These are phyloP conservation scores for Andrena trimmerana DNA, from an alignment of 2,888 invertebrate species.

Conservation along the genomic window DNA sequence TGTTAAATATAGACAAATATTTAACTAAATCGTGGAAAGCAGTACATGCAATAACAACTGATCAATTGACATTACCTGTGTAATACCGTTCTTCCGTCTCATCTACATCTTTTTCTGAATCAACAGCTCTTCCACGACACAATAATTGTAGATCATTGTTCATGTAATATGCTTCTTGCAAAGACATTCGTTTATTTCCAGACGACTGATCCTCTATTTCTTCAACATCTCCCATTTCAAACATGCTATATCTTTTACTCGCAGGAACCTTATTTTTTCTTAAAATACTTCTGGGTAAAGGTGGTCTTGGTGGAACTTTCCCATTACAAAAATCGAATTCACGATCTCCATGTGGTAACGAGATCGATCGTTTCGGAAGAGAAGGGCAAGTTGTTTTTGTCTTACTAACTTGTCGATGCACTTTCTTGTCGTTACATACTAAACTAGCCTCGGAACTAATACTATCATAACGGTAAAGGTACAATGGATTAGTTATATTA, in stretches of 20 bases:
- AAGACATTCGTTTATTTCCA: constrained; percentile 90
- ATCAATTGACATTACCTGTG: constrained; percentile 66
- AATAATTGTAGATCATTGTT: constrained; percentile 83
- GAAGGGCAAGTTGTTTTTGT: constrained; percentile 83
- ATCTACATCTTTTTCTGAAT: constrained; percentile 84
- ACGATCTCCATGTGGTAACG: constrained; percentile 86
- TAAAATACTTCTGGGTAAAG: constrained; percentile 90
- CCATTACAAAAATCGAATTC: constrained; percentile 82
- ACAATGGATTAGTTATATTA: constrained; percentile 87
- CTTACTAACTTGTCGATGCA: constrained; percentile 69
- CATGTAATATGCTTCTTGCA: constrained; percentile 91
- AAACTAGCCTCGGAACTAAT: constrained; percentile 91
- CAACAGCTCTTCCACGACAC: constrained; percentile 76
- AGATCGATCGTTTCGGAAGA: constrained; percentile 90
- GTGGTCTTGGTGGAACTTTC: constrained; percentile 89
- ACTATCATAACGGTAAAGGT: constrained; percentile 93
- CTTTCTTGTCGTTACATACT: constrained; percentile 83
- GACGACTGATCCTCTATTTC: constrained; percentile 85
- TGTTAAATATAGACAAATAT: constrained; percentile 12
- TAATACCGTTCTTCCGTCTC: constrained; percentile 82
- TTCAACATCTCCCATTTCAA: constrained; percentile 90
- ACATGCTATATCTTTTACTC: constrained; percentile 90
- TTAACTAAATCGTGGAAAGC: not conserved
- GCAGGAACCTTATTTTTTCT: constrained; percentile 85
- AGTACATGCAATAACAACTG: not conserved